Evolutionary conservation across 2,797 vertebrate genomes (phyloP).

Genomic region (Sternotherus odoratus): DNA sequence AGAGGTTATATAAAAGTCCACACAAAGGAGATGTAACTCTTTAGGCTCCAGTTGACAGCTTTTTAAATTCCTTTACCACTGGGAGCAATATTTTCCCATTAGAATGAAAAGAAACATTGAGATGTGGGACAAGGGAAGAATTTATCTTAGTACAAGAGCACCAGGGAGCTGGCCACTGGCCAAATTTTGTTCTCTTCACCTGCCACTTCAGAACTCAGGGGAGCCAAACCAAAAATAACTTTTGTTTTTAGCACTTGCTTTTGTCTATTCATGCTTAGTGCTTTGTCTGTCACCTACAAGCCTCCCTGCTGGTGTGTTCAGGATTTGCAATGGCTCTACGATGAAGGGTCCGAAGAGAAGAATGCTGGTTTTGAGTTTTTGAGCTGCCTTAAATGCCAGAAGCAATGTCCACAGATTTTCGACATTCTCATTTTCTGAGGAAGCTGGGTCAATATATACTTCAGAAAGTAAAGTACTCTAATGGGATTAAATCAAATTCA

Average conservation of each 20-base stretch:
- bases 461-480: neutral
- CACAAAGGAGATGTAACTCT: neutral
- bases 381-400: neutral
- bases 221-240: neutral
- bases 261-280: neutral
- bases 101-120: neutral
- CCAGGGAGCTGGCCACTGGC: conserved; percentile 2
- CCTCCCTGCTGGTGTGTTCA: neutral
- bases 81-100: conserved; percentile 11
- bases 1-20: neutral
- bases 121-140: neutral
- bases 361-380: neutral
- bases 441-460: neutral
- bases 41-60: conserved; percentile 6
- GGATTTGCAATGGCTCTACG: neutral
- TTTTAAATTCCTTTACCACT: conserved; percentile 31
- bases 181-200: neutral
- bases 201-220: neutral
- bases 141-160: neutral
- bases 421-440: conserved; percentile 8
- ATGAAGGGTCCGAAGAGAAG: neutral
- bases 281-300: neutral
- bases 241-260: neutral
- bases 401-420: neutral
- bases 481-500: neutral